Conservation (phyloP, 2,888 invertebrate genomes). For the Gonocerus acuteangulatus region DNA sequence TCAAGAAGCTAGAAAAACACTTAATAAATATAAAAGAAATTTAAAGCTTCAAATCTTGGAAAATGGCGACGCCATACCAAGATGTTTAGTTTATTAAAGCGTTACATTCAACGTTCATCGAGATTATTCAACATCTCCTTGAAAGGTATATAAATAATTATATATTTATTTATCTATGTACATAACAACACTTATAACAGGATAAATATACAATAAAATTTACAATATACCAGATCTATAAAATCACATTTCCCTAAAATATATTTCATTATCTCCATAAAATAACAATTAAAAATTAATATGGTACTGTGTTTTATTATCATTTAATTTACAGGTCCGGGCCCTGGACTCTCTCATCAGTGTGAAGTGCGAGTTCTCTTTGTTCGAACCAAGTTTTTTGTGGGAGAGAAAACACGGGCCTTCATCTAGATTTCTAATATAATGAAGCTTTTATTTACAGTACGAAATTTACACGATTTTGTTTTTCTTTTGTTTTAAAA, state of each 20-base stretch:
- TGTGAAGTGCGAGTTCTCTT: no score
- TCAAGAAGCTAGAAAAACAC: slow-evolving; percentile 10
- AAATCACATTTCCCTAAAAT: slow-evolving; percentile 17
- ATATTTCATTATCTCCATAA: neutral
- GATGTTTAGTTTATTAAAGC: slow-evolving; percentile 23
- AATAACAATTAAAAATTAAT: neutral
- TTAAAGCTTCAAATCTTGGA: slow-evolving; percentile 21
- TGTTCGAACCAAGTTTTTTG: no score
- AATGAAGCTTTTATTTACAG: no score
- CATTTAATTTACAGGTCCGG: no score
- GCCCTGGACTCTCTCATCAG: no score
- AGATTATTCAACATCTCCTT: slow-evolving; percentile 9
- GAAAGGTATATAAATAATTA: slow-evolving; percentile 9
- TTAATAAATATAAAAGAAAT: neutral
- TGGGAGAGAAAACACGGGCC: no score
- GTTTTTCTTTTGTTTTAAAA: no score
- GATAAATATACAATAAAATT: slow-evolving; percentile 5
- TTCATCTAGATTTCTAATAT: no score
- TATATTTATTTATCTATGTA: slow-evolving; percentile 6
- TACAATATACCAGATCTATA: slow-evolving; percentile 6
- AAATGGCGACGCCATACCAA: neutral
- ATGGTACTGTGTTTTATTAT: no score
- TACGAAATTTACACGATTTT: no score
- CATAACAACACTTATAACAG: slow-evolving; percentile 21
- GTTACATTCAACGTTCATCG: slow-evolving; percentile 20